Evolutionary conservation across 1,140 invertebrate genomes (phyloP).

Genomic region (Drosophila takahashii): DNA sequence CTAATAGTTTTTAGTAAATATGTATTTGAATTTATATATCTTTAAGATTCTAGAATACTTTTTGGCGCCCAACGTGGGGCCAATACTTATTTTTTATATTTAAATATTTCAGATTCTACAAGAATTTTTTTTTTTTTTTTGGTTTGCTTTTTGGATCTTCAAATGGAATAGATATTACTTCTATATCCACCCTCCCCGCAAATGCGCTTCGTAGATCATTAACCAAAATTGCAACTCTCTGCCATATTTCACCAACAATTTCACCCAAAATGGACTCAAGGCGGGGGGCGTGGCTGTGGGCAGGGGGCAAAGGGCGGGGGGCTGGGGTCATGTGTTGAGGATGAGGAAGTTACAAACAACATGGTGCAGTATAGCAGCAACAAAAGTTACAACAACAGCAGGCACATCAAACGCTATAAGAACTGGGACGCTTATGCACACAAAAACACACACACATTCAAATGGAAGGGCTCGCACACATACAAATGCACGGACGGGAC

Average conservation of each 20-base stretch:
- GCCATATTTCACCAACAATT: constrained; percentile 16
- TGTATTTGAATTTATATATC: too few relatives aligned
- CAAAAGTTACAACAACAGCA: constrained; percentile 33
- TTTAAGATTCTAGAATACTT: too few relatives aligned
- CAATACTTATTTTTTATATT: too few relatives aligned
- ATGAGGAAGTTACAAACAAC: constrained; percentile 51
- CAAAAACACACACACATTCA: neutral
- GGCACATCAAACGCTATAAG: constrained; percentile 56
- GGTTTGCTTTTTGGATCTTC: neutral
- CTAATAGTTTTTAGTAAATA: too few relatives aligned
- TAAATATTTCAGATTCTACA: too few relatives aligned
- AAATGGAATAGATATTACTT: neutral
- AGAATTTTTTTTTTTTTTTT: too few relatives aligned
- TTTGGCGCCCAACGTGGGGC: too few relatives aligned
- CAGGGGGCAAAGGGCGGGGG: neutral
- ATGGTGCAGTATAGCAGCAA: constrained; percentile 39
- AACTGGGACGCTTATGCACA: constrained; percentile 39
- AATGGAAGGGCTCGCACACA: neutral
- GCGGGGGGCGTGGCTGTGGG: neutral
- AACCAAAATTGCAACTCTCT: constrained; percentile 5
- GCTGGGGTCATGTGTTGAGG: constrained; percentile 21
- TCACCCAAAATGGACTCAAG: neutral
- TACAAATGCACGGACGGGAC: constrained; percentile 7
- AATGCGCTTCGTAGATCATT: constrained; percentile 23
- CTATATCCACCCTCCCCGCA: neutral